Evolutionary conservation across 2,888 invertebrate species (phyloP), one percentile per base, ranked within the genome.

Genomic region (Phyllotreta cruciferae): DNA sequence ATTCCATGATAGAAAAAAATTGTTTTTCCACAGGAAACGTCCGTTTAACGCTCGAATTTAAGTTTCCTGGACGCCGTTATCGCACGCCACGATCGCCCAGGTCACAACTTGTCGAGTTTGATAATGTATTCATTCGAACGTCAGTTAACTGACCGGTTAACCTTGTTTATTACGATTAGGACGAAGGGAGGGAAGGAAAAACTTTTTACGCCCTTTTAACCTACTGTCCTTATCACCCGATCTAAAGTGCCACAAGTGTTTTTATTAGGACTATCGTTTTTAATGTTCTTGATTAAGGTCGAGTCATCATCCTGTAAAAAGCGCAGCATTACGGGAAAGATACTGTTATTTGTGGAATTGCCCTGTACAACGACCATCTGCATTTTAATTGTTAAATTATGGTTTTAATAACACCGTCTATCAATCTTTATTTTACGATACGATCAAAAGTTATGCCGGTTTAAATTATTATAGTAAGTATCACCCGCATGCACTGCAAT

Each of bases 11-110:
- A 24, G 66, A 66, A 47, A 8, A 55, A 24, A 70, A 68, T 70
- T 68, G 73, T 72, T 63, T 24, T 64, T 64, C 62, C 62, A 57
- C 72, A 74, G 77, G 77, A 77, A 76, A 73, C 76, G 74, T 68
- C 67, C 74, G 70, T 74, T 77, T 76, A 77, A 73, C 75, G 75
- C 75, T 72, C 72, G 71, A 39, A 63, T 56, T 58, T 55, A 55
- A 54, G 47, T 60, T 38, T 63, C 63, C 54, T 42, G 63, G 14
- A 44, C 49, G 55, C 60, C 63, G 58, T 63, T 63, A 63, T 63
- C 63, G 42, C 63, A 63, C 63, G 63, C 63, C 35, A 63, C 49
- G n/a, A 63, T 63, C 63, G 47, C 49, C 35, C 42, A 55, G 14
- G 24, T 13, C 6, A 53, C 13, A 34, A 42, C 42, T 41, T 42